phyloP scores from a whole-genome alignment of 2,888 invertebrate species.

The Homarus gammarus region DNA sequence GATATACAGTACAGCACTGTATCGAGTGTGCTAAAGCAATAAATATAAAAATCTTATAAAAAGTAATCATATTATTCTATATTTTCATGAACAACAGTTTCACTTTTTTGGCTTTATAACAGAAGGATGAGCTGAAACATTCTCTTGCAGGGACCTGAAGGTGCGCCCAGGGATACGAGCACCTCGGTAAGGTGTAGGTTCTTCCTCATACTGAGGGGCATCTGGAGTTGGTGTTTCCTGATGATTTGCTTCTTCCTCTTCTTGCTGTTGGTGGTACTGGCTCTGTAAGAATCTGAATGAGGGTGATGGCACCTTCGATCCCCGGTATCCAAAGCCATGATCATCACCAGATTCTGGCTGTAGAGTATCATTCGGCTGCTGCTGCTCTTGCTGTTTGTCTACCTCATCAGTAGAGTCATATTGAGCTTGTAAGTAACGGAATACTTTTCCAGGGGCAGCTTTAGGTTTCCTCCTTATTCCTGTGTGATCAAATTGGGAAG shows the following conservation, averaged over 20 bases:
- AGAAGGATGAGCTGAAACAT: constrained; percentile 71
- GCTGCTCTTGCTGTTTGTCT: constrained; percentile 2
- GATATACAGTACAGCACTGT: no score
- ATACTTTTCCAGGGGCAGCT: constrained; percentile 75
- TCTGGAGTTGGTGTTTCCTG: constrained; percentile 36
- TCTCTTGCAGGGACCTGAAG: constrained; percentile 71
- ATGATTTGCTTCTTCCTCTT: background rate
- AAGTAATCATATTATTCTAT: background rate
- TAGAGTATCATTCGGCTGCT: background rate
- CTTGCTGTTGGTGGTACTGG: constrained; percentile 59
- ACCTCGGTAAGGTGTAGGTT: constrained; percentile 69
- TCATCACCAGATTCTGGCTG: constrained; percentile 30
- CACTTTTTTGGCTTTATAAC: constrained; percentile 69
- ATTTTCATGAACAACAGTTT: background rate
- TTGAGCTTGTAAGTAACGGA: constrained; percentile 68
- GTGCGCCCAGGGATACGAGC: constrained; percentile 72
- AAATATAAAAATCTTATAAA: background rate
- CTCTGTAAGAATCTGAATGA: constrained; percentile 71
- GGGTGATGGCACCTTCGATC: constrained; percentile 68
- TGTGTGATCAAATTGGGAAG: constrained; percentile 70
- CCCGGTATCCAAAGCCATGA: constrained; percentile 45
- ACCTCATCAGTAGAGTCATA: constrained; percentile 66
- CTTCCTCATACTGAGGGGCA: constrained; percentile 55
- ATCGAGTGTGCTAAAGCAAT: no score
- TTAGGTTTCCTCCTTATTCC: constrained; percentile 65